Percentiles rank a stretch among this genome's conserved stretches.
phyloP scores from a whole-genome alignment of 2,888 invertebrate species.

The Pecten maximus region DNA sequence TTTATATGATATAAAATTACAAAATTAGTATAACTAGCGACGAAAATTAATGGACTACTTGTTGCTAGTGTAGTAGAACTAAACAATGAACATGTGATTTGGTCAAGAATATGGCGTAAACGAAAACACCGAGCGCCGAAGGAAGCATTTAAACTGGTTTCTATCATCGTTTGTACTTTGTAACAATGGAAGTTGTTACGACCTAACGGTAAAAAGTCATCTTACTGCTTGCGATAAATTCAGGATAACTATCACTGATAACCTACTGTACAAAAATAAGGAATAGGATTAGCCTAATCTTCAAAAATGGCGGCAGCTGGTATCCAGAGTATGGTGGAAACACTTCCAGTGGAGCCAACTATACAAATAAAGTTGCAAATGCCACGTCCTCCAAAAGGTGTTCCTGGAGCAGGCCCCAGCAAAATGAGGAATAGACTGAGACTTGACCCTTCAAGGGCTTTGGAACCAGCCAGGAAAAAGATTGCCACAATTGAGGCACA shows the following conservation, averaged over 20 bases:
- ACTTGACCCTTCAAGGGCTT: slow-evolving; percentile 78
- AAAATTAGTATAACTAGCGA: background rate
- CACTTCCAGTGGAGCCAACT: slow-evolving; percentile 68
- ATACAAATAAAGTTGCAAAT: slow-evolving; percentile 71
- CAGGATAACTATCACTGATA: background rate
- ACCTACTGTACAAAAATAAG: background rate
- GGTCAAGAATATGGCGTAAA: slow-evolving; percentile 28
- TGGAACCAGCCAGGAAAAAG: slow-evolving; percentile 82
- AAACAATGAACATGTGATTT: slow-evolving; percentile 35
- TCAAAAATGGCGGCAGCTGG: slow-evolving; percentile 47
- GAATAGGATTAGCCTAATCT: background rate
- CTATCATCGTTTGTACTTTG: background rate
- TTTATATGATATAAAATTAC: background rate
- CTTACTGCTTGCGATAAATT: background rate
- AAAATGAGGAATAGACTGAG: slow-evolving; percentile 65
- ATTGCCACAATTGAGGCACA: slow-evolving; percentile 81
- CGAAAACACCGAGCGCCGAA: background rate
- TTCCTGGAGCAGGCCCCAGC: slow-evolving; percentile 54
- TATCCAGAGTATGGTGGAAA: slow-evolving; percentile 51
- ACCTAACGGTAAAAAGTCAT: background rate
- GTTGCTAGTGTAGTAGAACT: slow-evolving; percentile 44
- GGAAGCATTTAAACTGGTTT: background rate
- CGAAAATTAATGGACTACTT: slow-evolving; percentile 41
- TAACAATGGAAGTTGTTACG: background rate
- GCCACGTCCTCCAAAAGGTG: slow-evolving; percentile 58